A percentile compares a stretch with the other conserved stretches of the same genome.
phyloP scores from a whole-genome alignment of 2,113 vertebrate species.

The Xenopus borealis region DNA sequence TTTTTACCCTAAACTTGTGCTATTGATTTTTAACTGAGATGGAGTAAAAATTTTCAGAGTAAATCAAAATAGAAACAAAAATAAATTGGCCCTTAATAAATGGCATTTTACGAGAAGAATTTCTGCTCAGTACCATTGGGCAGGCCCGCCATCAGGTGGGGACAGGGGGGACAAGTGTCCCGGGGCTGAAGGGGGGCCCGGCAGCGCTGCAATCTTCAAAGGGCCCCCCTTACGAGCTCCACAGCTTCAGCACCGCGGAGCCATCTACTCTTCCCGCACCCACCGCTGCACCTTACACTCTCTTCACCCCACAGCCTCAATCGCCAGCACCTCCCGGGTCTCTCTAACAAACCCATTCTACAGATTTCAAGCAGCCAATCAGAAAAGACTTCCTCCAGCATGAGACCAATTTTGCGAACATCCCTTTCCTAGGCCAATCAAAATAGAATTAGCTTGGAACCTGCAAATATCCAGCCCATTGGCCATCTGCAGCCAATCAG shows the following conservation, averaged over 20 bases:
- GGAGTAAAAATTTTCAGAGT: too few species aligned
- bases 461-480: neutral
- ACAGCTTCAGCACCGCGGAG: slow-evolving; percentile 39
- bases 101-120: too few species aligned
- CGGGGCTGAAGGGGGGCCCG: too few species aligned
- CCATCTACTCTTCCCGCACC: slow-evolving; percentile 12
- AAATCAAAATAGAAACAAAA: too few species aligned
- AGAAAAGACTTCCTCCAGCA: neutral
- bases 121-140: too few species aligned
- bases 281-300: slow-evolving; percentile 4
- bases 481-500: neutral
- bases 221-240: too few species aligned
- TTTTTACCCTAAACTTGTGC: too few species aligned
- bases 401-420: neutral
- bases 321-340: slow-evolving; percentile 27
- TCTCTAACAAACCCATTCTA: slow-evolving; percentile 1
- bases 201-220: too few species aligned
- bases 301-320: slow-evolving; percentile 3
- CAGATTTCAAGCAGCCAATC: neutral
- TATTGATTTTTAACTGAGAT: too few species aligned
- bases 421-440: neutral
- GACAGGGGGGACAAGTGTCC: slow-evolving; percentile 66
- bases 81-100: too few species aligned
- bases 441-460: neutral
- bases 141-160: too few species aligned